These are phyloP conservation scores for Drosophila tristis DNA, from an alignment of 1,140 invertebrate species.

Conservation along the genomic window DNA sequence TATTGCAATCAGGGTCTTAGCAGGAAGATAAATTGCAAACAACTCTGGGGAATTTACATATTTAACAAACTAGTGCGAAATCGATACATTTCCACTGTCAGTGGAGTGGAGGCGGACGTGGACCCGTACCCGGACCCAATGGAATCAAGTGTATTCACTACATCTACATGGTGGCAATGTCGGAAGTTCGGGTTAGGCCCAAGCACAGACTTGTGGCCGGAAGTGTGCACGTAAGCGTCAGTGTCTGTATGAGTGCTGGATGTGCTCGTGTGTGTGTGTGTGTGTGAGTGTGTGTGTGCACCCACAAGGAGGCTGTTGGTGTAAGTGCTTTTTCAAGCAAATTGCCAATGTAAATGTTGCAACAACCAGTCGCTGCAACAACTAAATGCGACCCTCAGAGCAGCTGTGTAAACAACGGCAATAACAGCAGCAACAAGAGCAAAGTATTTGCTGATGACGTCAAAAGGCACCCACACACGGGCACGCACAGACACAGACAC, in stretches of 20 bases:
- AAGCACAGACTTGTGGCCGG: slow-evolving; percentile 62
- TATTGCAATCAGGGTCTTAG: too few relatives aligned
- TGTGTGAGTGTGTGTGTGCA: slow-evolving; percentile 1
- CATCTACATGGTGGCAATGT: slow-evolving; percentile 26
- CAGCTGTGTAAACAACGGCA: slow-evolving; percentile 76
- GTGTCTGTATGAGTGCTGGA: slow-evolving; percentile 1
- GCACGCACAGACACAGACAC: slow-evolving; percentile 12
- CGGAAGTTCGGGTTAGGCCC: slow-evolving; percentile 56
- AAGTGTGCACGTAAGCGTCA: slow-evolving; percentile 55
- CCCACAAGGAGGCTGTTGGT: slow-evolving; percentile 23
- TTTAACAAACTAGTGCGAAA: neutral
- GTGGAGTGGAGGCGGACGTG: neutral
- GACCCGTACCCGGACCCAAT: too few relatives aligned
- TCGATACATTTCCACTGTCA: slow-evolving; percentile 10
- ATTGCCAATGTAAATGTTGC: slow-evolving; percentile 80
- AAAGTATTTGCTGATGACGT: slow-evolving; percentile 67
- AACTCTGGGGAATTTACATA: too few relatives aligned
- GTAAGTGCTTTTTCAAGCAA: slow-evolving; percentile 70
- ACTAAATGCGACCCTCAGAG: slow-evolving; percentile 66
- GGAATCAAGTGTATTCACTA: slow-evolving; percentile 16
- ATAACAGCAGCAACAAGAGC: slow-evolving; percentile 40
- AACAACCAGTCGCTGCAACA: slow-evolving; percentile 57
- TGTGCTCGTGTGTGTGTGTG: slow-evolving; percentile 1
- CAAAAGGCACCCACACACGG: slow-evolving; percentile 47
- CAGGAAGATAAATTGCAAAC: too few relatives aligned